phyloP scores from a whole-genome alignment of 2,888 invertebrate species.

The Synergus itoensis region DNA sequence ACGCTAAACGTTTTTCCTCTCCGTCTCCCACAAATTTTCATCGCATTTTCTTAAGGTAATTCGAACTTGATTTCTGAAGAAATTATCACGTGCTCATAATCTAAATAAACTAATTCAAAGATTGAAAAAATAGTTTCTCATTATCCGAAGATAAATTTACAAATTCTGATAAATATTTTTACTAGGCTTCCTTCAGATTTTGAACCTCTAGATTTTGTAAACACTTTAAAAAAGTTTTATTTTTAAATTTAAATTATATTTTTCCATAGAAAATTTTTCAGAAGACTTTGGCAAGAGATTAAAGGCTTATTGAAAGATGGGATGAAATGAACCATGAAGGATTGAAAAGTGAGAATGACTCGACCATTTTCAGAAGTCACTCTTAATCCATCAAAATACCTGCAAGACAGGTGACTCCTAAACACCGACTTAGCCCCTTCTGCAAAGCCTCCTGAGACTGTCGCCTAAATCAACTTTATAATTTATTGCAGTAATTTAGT shows the following conservation, averaged over 20 bases:
- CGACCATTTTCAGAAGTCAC: neutral
- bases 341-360: neutral
- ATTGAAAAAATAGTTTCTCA: neutral
- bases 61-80: neutral
- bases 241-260: neutral
- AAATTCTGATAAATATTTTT: no score
- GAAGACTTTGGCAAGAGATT: neutral
- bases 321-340: neutral
- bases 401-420: constrained; percentile 1
- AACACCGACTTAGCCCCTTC: neutral
- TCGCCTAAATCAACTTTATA: neutral
- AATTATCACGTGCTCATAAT: neutral
- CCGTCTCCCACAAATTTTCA: neutral
- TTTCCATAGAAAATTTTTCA: neutral
- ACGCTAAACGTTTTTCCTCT: constrained; percentile 12
- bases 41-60: neutral
- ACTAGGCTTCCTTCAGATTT: neutral
- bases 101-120: neutral
- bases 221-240: neutral
- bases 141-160: neutral
- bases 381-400: constrained; percentile 14
- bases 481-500: neutral
- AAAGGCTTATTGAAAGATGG: neutral
- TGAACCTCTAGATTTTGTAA: neutral
- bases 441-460: neutral